Evolutionary conservation across 2,888 invertebrate genomes (phyloP), one percentile per base, ranked within the genome.

Genomic region (Perithous albicinctus): DNA sequence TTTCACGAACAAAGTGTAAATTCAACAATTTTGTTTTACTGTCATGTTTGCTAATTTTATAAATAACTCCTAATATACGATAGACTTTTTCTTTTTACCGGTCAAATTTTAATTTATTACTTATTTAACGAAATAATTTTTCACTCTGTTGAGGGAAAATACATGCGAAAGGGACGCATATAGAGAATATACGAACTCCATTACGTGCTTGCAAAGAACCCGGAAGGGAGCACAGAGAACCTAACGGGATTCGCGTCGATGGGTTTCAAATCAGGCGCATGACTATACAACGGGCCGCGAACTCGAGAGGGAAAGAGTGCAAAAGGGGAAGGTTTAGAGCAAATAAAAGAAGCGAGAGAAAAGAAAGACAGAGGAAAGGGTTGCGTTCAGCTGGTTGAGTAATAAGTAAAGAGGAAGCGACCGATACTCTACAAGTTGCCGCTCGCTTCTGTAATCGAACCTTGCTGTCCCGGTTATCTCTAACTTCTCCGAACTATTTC

Each of bases 221-320:
- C 91, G 92, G 92, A 92, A 92, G 91, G 88, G 88, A 89, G 89
- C 90, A 90, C 88, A 43, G 78, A 80, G 84, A 80, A 80, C 79
- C 80, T 83, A 83, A 80, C 82, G 81, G 90, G 90, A 90, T 91
- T 90, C 91, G 90, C 92, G 90, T 91, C 91, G 89, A 88, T 92
- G 90, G 90, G 90, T 91, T 91, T 90, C 90, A 92, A 92, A 91
- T 91, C 92, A 91, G 91, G 91, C 92, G 90, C 91, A 83, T 84
- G 84, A 80, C 74, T 84, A 70, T 79, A 48, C 70, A 29, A 59
- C 43, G 73, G 23, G 64, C 35, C 35, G 41, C 67, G 61, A 41
- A 29, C 43, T 38, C 18, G 32, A 35, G 78, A 77, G 72, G 41
- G 66, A 80, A 82, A 78, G 67, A 41, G 64, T 48, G 48, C 43